Percentiles rank a stretch among this genome's conserved stretches.
These are phyloP conservation scores for Tragelaphus strepsiceros DNA, from an alignment of 2,113 vertebrate species.

Conservation along the genomic window DNA sequence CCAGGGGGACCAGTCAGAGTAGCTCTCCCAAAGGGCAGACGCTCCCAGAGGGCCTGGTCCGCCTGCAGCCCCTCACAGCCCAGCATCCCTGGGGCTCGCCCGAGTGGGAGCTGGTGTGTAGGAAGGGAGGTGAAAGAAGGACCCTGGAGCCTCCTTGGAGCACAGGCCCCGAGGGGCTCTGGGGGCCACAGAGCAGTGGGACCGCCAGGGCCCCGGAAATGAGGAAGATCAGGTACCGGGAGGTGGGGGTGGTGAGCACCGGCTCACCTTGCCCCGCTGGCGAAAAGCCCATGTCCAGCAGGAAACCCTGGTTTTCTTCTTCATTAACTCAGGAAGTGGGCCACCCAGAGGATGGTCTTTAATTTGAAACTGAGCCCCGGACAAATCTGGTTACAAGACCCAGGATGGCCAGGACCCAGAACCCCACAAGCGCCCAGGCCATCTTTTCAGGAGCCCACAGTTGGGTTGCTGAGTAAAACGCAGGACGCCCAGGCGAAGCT, in stretches of 20 bases:
- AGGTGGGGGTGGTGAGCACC: not conserved
- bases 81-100: not conserved
- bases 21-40: not conserved
- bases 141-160: accelerated
- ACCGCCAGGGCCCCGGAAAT: not conserved
- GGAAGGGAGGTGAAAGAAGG: not conserved
- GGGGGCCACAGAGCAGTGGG: not conserved
- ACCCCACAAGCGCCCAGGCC: not conserved
- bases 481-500: not conserved
- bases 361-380: not conserved
- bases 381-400: not conserved
- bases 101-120: not conserved
- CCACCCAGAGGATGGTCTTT: not conserved
- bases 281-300: not conserved
- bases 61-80: not conserved
- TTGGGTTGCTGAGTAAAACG: not conserved
- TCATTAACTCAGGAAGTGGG: not conserved
- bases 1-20: accelerated
- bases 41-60: not conserved
- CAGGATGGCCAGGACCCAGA: not conserved
- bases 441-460: not conserved
- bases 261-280: not conserved
- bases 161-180: not conserved
- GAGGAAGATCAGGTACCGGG: not conserved
- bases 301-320: not conserved